Conservation (phyloP, 2,888 invertebrate genomes). For the Melangyna quadrimaculata region DNA sequence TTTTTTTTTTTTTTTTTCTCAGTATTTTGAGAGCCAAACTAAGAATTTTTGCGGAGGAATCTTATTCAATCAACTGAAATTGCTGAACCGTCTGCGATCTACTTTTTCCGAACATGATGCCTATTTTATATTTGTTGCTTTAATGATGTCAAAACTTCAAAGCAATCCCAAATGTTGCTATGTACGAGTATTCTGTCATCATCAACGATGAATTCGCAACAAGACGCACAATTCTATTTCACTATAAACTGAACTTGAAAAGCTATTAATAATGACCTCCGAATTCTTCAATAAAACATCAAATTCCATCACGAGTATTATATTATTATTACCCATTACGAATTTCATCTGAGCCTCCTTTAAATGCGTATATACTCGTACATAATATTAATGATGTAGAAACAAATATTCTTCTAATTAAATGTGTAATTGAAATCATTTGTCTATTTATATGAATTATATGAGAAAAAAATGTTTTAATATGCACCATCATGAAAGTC, state of each 20-base stretch:
- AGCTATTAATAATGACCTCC: not conserved
- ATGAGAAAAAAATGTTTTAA: not conserved
- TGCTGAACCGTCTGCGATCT: no score
- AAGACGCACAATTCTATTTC: not conserved
- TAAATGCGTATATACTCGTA: not conserved
- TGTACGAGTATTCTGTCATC: no score
- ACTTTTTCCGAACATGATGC: no score
- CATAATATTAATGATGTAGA: not conserved
- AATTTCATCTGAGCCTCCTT: not conserved
- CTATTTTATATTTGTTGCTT: no score
- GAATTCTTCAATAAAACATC: not conserved
- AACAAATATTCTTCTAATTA: conserved; percentile 32
- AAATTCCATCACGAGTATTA: not conserved
- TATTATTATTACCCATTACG: not conserved
- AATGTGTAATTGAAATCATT: conserved; percentile 62
- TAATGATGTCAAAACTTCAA: no score
- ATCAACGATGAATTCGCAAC: no score
- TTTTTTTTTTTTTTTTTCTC: no score
- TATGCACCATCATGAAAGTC: conserved; percentile 10
- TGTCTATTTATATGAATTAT: conserved; percentile 11
- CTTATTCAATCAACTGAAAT: no score
- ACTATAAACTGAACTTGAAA: not conserved
- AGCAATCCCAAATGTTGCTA: no score
- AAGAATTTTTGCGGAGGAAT: no score
- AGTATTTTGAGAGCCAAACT: no score